Percentiles rank a stretch among this genome's conserved stretches.
Evolutionary conservation across 2,888 invertebrate genomes (phyloP).

Genomic region (Eurytoma californica): DNA sequence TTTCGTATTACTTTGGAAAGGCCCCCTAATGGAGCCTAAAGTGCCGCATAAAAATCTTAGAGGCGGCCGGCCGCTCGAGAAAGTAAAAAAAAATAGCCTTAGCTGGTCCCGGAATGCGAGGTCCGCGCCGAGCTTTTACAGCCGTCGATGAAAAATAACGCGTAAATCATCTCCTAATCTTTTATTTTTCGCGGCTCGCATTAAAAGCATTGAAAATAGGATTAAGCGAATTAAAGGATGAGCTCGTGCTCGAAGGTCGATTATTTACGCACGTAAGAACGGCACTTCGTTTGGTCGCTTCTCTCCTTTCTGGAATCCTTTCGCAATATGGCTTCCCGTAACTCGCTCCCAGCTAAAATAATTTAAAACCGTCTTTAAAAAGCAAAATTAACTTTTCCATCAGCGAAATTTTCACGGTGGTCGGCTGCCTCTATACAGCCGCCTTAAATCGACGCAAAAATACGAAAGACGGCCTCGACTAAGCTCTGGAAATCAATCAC

Average conservation of each 20-base stretch:
- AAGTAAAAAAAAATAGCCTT: not conserved
- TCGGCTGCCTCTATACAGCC: too few species aligned
- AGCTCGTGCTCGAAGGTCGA: not conserved
- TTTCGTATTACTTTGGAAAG: conserved; percentile 68
- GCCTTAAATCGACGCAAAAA: too few species aligned
- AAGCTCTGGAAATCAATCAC: conserved; percentile 35
- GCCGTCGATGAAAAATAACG: conserved; percentile 36
- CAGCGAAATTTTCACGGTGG: too few species aligned
- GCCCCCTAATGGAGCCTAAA: conserved; percentile 68
- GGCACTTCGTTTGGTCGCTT: too few species aligned
- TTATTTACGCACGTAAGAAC: not conserved
- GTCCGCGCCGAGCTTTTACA: too few species aligned
- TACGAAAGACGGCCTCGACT: not conserved
- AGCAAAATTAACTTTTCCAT: too few species aligned
- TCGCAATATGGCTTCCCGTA: too few species aligned
- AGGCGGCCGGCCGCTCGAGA: conserved; percentile 3
- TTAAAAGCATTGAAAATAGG: conserved; percentile 10
- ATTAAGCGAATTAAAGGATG: conserved; percentile 36
- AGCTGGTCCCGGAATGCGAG: too few species aligned
- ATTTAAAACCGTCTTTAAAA: too few species aligned
- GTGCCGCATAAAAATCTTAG: conserved; percentile 69
- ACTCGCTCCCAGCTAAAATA: too few species aligned
- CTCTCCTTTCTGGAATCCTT: too few species aligned
- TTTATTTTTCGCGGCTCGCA: not conserved
- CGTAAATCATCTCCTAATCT: conserved; percentile 27